These are phyloP conservation scores for Callipepla californica DNA, from an alignment of 2,113 vertebrate genomes.

Conservation along the genomic window DNA sequence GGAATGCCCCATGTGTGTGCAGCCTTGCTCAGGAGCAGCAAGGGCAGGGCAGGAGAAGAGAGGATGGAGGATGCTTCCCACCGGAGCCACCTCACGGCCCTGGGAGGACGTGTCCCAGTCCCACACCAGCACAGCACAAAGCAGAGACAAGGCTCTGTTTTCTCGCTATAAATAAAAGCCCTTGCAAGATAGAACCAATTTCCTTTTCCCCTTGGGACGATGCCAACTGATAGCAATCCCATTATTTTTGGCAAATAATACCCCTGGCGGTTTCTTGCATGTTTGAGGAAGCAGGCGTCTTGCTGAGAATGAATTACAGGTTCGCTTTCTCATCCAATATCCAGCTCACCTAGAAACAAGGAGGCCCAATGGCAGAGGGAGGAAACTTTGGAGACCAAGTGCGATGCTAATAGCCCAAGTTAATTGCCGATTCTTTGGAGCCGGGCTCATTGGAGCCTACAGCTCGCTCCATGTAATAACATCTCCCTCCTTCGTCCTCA, in stretches of 20 bases:
- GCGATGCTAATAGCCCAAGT: conserved; percentile 22
- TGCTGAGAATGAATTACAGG: neutral
- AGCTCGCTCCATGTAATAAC: neutral
- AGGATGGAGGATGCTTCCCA: neutral
- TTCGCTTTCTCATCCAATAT: neutral
- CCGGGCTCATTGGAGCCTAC: neutral
- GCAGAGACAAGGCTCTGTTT: neutral
- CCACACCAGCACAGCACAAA: neutral
- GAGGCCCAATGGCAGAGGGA: neutral
- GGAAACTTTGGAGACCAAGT: neutral
- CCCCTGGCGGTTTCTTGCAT: neutral
- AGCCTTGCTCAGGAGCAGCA: neutral
- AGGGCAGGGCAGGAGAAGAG: neutral
- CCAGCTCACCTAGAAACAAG: neutral
- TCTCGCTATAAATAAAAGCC: neutral
- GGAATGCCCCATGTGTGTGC: neutral
- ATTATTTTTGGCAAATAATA: neutral
- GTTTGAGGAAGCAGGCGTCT: neutral
- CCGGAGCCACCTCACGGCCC: neutral
- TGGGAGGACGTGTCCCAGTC: neutral
- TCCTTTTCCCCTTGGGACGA: neutral
- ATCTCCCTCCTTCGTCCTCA: neutral
- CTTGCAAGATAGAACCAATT: neutral
- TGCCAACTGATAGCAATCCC: neutral
- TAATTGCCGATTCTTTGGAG: conserved; percentile 38